Evolutionary conservation across 2,113 vertebrate genomes (phyloP).

Genomic region (Chloropsis hardwickii): DNA sequence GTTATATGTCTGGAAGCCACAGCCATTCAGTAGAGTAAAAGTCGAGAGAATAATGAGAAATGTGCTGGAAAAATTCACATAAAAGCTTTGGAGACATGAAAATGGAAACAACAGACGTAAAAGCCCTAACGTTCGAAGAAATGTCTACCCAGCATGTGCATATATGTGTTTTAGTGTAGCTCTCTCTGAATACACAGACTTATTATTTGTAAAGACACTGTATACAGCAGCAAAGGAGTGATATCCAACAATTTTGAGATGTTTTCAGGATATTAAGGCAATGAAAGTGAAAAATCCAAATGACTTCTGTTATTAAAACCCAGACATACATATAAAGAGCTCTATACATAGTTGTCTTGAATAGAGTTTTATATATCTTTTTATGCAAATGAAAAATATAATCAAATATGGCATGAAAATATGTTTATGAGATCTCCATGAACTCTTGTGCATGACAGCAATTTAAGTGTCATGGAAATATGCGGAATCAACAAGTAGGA

Average conservation of each 20-base stretch:
- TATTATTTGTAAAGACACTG: background rate
- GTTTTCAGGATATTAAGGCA: background rate
- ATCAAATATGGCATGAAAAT: background rate
- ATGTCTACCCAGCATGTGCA: conserved; percentile 14
- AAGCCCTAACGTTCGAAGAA: conserved; percentile 53
- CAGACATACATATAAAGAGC: background rate
- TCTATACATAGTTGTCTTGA: background rate
- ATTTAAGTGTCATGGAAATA: background rate
- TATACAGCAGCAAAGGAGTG: background rate
- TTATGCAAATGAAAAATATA: background rate
- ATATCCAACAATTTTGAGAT: background rate
- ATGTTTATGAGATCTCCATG: background rate
- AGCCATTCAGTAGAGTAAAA: conserved; percentile 71
- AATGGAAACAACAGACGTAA: conserved; percentile 79
- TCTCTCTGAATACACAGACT: background rate
- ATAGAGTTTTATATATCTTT: background rate
- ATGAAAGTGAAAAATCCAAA: background rate
- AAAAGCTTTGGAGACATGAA: conserved; percentile 77
- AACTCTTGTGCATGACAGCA: background rate
- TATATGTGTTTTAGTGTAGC: background rate
- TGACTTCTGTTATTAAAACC: background rate
- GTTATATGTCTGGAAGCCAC: conserved; percentile 76
- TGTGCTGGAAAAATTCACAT: conserved; percentile 77
- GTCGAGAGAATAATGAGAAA: conserved; percentile 78
- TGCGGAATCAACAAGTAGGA: background rate